A percentile compares a stretch with the other conserved stretches of the same genome.
Evolutionary conservation across 2,113 vertebrate species (phyloP).

Genomic region (Hirundichthys speculiger): DNA sequence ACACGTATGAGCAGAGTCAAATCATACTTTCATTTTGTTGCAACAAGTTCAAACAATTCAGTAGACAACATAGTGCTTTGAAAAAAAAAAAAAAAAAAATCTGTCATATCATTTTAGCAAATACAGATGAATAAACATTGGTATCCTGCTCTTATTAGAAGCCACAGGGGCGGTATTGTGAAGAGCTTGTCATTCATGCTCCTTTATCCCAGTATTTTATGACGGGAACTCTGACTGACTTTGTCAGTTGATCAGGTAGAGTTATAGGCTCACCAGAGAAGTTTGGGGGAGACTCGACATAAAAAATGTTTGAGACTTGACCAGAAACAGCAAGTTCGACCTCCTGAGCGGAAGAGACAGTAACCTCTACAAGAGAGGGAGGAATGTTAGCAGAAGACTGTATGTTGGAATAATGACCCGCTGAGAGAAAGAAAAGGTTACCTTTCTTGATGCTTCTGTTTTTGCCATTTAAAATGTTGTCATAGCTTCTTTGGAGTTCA

Average conservation of each 20-base stretch:
- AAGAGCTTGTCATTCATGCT: too few species aligned
- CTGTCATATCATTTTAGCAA: too few species aligned
- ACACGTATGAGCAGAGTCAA: background rate
- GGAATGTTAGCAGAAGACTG: background rate
- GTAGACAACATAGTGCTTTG: too few species aligned
- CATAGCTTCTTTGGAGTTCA: conserved; percentile 36
- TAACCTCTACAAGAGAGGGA: conserved; percentile 13
- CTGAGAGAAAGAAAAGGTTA: too few species aligned
- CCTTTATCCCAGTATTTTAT: too few species aligned
- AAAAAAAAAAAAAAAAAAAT: too few species aligned
- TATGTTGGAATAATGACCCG: background rate
- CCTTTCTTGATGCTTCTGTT: background rate
- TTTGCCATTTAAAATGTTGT: background rate
- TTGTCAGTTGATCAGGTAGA: too few species aligned
- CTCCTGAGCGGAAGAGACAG: background rate
- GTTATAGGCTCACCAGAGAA: conserved; percentile 49
- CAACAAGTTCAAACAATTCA: too few species aligned
- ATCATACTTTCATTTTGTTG: background rate
- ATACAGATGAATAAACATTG: too few species aligned
- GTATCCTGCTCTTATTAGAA: too few species aligned
- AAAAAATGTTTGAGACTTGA: background rate
- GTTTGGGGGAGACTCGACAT: conserved; percentile 45
- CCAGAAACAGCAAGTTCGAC: fast-evolving
- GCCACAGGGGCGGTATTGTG: too few species aligned
- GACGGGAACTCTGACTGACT: too few species aligned